phyloP scores from a whole-genome alignment of 2,888 invertebrate genomes.

The Phlogophora meticulosa region DNA sequence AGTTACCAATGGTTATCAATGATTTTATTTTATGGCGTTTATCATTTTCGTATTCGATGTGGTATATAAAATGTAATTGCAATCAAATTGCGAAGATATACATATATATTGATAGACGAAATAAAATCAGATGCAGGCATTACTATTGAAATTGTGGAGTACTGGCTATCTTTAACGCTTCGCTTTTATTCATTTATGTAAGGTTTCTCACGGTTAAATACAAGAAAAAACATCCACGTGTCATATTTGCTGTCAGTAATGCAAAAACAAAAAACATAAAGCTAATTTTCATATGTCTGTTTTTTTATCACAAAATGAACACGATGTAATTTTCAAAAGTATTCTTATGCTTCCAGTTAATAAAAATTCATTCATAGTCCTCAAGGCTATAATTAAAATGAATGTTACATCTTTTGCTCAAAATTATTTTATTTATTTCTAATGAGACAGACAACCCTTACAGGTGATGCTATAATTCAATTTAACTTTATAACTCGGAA shows the following conservation, averaged over 20 bases:
- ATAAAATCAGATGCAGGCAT: slow-evolving; percentile 53
- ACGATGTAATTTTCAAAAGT: too few species aligned
- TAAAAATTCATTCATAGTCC: not conserved
- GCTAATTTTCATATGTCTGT: too few species aligned
- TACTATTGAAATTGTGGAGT: slow-evolving; percentile 32
- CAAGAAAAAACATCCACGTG: not conserved
- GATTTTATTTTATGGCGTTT: slow-evolving; percentile 46
- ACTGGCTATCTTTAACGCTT: slow-evolving; percentile 13
- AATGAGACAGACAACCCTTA: slow-evolving; percentile 1
- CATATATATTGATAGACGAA: slow-evolving; percentile 18
- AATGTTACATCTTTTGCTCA: too few species aligned
- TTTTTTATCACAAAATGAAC: too few species aligned
- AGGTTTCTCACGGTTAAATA: slow-evolving; percentile 38
- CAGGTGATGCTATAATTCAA: not conserved
- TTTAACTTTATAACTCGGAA: not conserved
- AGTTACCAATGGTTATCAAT: slow-evolving; percentile 64
- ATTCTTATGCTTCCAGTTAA: too few species aligned
- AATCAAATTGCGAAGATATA: slow-evolving; percentile 44
- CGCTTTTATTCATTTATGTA: slow-evolving; percentile 14
- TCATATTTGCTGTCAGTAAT: too few species aligned
- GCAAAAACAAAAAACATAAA: too few species aligned
- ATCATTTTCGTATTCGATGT: slow-evolving; percentile 56
- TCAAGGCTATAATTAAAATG: not conserved
- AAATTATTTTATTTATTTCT: not conserved
- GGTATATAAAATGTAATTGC: slow-evolving; percentile 48